Base-by-base conservation (phyloP, 2,113 vertebrate genomes). In the Anhinga anhinga region DNA sequence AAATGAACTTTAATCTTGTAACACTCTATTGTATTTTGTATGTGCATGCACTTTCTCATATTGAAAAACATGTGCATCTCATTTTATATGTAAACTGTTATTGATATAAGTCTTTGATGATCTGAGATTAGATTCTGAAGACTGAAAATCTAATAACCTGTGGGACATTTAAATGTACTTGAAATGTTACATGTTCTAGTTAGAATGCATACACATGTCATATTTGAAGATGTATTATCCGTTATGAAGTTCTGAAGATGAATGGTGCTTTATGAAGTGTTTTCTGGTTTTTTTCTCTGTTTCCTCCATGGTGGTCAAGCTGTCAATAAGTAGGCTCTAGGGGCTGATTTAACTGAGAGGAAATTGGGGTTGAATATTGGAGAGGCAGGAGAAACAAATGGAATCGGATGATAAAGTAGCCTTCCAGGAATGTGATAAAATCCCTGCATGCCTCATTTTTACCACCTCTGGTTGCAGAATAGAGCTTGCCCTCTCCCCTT, bases 61-160 rank as follows among this genome's bases (percentile, higher is more conserved):
- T 71, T 71, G 86, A 77, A 95, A 93, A 92, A 40, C 80, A 86
- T 16, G 29, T 90, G 86, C 85, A 81, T 71, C 67, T 86, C 59
- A 59, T 93, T 95, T 93, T 88, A 25, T 77, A 12, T 86, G 32
- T 74, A 88, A 69, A 62, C 84, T 90, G 58, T 59, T 91, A 40
- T 71, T 94, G 84, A 82, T 91, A 73, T 73, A 81, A 88, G 72
- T 81, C 59, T 92, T 92, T 92, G 44, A 84, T 95, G 71, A 62
- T 90, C 72, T 74, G 59, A 92, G 70, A 86, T 93, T 74, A 92
- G 55, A 91, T 81, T 93, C 56, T 67, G 69, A 78, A 92, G 94
- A 59, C 59, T 86, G 73, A 83, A 90, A 70, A 22, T 93, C 29
- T 78, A 94, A 58, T 92, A 94, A 74, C 50, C 78, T 81, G 29